These are phyloP conservation scores for Hemibagrus guttatus DNA, from an alignment of 2,797 vertebrate genomes.

Conservation along the genomic window DNA sequence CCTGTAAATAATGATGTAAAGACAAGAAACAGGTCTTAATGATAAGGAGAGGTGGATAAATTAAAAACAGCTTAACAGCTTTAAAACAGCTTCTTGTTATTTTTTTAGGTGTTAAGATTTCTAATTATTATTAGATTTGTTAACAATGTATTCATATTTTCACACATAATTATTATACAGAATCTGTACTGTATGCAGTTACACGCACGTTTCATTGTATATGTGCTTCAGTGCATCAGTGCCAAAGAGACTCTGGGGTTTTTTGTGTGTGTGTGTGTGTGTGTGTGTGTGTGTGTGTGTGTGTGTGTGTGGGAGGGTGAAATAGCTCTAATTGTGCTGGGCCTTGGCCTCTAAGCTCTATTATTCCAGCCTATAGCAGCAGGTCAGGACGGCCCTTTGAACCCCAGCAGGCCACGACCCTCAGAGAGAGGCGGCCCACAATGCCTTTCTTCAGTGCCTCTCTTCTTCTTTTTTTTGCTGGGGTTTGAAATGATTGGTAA, in stretches of 20 bases:
- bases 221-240: conserved; percentile 21
- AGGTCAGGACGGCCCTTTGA: conserved; percentile 86
- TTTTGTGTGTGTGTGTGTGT: neutral
- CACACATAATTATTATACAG: neutral
- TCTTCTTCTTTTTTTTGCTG: conserved; percentile 45
- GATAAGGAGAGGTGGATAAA: neutral
- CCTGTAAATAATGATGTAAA: neutral
- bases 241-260: conserved; percentile 3
- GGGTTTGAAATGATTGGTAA: conserved; percentile 93
- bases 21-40: conserved; percentile 14
- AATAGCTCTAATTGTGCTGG: conserved; percentile 85
- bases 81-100: neutral
- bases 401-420: conserved; percentile 82
- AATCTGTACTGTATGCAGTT: conserved; percentile 7
- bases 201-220: conserved; percentile 21
- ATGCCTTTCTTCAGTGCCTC: conserved; percentile 68
- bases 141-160: neutral
- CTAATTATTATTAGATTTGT: neutral
- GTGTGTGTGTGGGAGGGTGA: conserved; percentile 49
- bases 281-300: conserved; percentile 39
- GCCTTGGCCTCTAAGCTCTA: conserved; percentile 82
- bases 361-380: conserved; percentile 80
- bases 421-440: conserved; percentile 75
- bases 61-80: no score
- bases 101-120: neutral